Evolutionary conservation across 2,797 vertebrate species (phyloP), one percentile per base, ranked within the genome.

Genomic region (Trichosurus vulpecula): DNA sequence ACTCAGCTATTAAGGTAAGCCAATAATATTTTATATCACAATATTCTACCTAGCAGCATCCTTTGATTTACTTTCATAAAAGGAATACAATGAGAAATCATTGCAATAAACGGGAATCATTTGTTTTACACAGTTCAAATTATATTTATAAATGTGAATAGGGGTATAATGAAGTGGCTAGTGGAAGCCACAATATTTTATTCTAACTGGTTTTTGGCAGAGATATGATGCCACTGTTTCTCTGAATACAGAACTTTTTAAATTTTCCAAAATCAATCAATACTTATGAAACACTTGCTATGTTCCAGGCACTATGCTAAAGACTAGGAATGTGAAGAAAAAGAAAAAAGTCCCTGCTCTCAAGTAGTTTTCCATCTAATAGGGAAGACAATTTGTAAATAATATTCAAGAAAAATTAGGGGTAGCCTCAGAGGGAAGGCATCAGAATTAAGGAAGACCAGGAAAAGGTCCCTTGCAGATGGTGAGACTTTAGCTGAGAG

Each of bases 131-230:
- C 52, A 11, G 0, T 41, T 54, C 35, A 94, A 96, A 89, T 25
- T 74, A 35, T 0, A 74, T 52, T 90, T 94, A 54, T 29, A 52
- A 30, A 54, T 90, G 3, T 93, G 93, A 92, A 92, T 90, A 91
- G 61, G 54, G 0, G 1, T 31, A 89, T 51, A 81, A 51, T 92
- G 53, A 52, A 29, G 89, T 30, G 30, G 35, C 27, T 90, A 30
- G 47, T 90, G 4, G 13, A 29, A 52, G 47, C 53, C 0, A 30
- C 27, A 52, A 31, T 3, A 74, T 57, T 95, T 93, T 94, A 94
- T 90, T 95, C 13, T 91, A 94, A 90, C 5, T 92, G 30, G 51
- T 91, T 91, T 90, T 3, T 89, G 94, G 94, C 13, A 94, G 90
- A n/a, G 31, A 54, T 91, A 94, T 54, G 94, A 0, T n/a, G 35